phyloP scores from a whole-genome alignment of 2,113 vertebrate species.

The Cheirogaleus medius region DNA sequence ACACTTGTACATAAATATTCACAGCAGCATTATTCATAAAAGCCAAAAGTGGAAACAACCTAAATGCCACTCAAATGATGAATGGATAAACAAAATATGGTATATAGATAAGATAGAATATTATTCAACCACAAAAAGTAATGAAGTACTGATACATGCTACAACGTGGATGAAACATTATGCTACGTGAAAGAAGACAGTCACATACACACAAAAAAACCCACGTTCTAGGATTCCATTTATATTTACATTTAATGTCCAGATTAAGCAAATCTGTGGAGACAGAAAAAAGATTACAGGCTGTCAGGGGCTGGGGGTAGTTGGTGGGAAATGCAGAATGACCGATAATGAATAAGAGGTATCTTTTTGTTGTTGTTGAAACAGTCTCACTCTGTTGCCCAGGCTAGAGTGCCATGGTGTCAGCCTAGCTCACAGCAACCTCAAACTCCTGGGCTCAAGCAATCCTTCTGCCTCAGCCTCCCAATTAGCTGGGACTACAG shows the following conservation, averaged over 20 bases:
- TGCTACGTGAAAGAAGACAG: background rate
- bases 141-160: background rate
- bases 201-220: background rate
- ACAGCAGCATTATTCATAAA: background rate
- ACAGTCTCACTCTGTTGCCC: too few relatives aligned
- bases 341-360: background rate
- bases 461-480: too few relatives aligned
- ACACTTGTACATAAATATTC: background rate
- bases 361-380: background rate
- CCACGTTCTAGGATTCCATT: background rate
- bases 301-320: background rate
- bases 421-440: too few relatives aligned
- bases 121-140: background rate
- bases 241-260: background rate
- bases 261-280: background rate
- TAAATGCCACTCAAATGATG: background rate
- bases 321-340: background rate
- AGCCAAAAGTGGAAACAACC: slow-evolving; percentile 5
- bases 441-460: too few relatives aligned
- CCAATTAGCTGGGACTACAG: too few relatives aligned
- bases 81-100: background rate
- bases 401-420: too few relatives aligned
- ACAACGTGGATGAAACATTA: background rate
- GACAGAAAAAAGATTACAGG: background rate
- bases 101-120: too few relatives aligned